Base-by-base conservation (phyloP, 2,888 invertebrate species). In the Lasioglossum marginatum region DNA sequence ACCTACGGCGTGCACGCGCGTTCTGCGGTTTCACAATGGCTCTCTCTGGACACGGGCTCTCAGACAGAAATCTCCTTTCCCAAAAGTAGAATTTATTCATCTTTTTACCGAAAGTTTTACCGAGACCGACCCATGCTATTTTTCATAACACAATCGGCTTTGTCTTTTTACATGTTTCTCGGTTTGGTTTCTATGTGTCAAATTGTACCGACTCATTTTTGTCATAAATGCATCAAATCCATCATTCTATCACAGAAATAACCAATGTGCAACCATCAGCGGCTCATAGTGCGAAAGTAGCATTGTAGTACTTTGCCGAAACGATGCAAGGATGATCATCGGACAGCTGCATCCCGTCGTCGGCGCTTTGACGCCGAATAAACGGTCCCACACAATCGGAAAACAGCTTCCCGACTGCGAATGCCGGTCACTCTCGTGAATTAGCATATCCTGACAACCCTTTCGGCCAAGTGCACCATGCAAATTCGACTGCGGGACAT, bases 371-470 rank as follows among this genome's bases (percentile, higher is more conserved):
- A 85, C n/a, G 40, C 12, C 48, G 60, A 40, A 79, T 77, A 77
- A 81, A 85, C 82, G 71, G 37, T 70, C 48, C 40, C 43, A 16
- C n/a, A 88, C 60, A 86, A 81, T 81, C 31, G 77, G 66, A 37
- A 68, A 86, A 76, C 31, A 77, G 66, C 63, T 82, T 70, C 34
- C 79, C 81, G 72, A 79, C 83, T 40, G 75, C 70, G 77, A 90
- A 78, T 82, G 63, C 74, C 83, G 79, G 79, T 81, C 79, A 75
- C 66, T 43, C 37, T 66, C 79, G 68, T 86, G 87, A 90, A 90
- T 88, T 88, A 88, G 79, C 82, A 88, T 80, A 63, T 88, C 83
- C 78, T 37, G n/a, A 34, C 52, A 90, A 90, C 83, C 89, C 87
- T 91, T 90, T 63, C 66, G 43, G 70, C 68, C 79, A 71, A 85